A percentile compares a stretch with the other conserved stretches of the same genome.
Evolutionary conservation across 2,113 vertebrate species (phyloP).

Genomic region (Neomonachus schauinslandi): DNA sequence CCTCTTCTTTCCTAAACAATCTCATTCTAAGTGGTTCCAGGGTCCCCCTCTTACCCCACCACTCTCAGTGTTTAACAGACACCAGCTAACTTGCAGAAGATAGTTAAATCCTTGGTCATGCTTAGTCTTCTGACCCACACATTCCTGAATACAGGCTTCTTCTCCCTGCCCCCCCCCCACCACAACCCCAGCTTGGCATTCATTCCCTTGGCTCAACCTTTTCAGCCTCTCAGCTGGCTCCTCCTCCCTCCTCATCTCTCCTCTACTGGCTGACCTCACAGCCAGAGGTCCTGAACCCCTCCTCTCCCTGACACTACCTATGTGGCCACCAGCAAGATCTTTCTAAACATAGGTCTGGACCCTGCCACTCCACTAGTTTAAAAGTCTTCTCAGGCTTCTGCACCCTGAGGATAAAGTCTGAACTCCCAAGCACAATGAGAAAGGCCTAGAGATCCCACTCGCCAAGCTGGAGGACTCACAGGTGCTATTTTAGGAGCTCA

Average conservation of each 20-base stretch:
- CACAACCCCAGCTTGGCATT: neutral
- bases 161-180: neutral
- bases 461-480: conserved; percentile 67
- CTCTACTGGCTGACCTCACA: neutral
- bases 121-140: neutral
- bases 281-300: neutral
- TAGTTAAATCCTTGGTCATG: neutral
- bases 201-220: conserved; percentile 28
- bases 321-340: neutral
- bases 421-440: neutral
- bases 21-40: neutral
- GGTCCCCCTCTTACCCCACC: neutral
- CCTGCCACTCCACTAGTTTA: neutral
- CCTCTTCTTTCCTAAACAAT: neutral
- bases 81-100: conserved; percentile 9
- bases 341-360: conserved; percentile 52
- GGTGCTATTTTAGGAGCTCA: conserved; percentile 66
- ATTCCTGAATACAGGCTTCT: conserved; percentile 11
- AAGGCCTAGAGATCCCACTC: conserved; percentile 3
- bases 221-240: conserved; percentile 2
- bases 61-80: neutral
- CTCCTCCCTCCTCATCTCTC: neutral
- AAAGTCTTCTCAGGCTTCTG: conserved; percentile 45
- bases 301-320: neutral
- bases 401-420: neutral